These are phyloP conservation scores for Dryadula phaetusa DNA, from an alignment of 2,888 invertebrate genomes.

Conservation along the genomic window DNA sequence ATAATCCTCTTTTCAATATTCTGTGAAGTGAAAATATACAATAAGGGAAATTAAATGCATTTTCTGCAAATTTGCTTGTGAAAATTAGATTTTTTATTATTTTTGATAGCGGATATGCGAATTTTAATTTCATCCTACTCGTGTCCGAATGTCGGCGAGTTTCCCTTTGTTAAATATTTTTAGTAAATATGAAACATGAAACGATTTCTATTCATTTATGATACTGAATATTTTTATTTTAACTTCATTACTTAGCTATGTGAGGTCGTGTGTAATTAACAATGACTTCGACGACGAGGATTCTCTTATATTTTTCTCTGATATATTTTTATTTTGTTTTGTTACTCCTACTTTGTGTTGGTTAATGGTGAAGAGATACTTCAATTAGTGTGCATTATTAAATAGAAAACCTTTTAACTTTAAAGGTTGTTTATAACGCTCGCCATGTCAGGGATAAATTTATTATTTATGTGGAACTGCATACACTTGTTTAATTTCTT, in stretches of 20 bases:
- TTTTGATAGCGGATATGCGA: background rate
- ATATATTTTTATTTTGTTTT: conserved; percentile 2
- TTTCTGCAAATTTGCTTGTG: conserved; percentile 1
- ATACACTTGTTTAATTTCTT: background rate
- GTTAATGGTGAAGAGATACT: background rate
- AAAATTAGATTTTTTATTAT: background rate
- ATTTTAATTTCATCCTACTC: background rate
- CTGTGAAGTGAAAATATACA: background rate
- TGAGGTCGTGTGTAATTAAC: background rate
- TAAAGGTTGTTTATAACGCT: conserved; percentile 11
- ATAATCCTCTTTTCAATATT: conserved; percentile 3
- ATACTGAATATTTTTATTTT: background rate
- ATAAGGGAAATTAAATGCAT: background rate
- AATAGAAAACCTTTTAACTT: background rate
- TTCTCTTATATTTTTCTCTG: background rate
- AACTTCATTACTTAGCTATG: background rate
- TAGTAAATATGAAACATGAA: background rate
- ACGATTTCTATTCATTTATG: background rate
- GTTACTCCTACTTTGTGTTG: background rate
- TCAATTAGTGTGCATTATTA: conserved; percentile 12
- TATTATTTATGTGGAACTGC: conserved; percentile 12
- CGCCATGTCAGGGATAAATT: background rate
- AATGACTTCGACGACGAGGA: background rate
- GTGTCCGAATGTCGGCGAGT: background rate
- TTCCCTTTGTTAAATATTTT: background rate